Base-by-base conservation (phyloP, 2,797 vertebrate species). In the Gallirallus australis region DNA sequence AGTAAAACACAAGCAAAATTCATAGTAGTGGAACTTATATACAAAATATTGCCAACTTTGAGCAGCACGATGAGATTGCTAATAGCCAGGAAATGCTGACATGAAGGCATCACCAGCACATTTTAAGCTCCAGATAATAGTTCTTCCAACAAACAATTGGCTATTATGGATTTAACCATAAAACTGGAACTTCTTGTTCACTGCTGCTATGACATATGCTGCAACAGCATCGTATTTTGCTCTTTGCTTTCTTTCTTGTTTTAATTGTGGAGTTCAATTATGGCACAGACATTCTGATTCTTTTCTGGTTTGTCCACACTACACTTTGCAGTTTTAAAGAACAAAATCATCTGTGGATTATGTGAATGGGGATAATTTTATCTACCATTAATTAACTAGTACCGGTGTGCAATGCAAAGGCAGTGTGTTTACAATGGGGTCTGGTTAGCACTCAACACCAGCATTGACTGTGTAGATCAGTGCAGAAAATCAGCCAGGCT, bases 1-100 rank as follows among this genome's bases (percentile, higher is more conserved):
- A 88, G 64, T 80, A 85, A 92, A 96, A 89, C 68, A 92, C 81
- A 71, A 59, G 57, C 31, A 85, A 90, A 95, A 50, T 21, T 69
- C 61, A 59, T 47, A 68, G 71, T 40, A 71, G 60, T 6, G 4
- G 83, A 90, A 85, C 88, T 82, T 80, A 80, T 90, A 89, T 65
- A 37, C 50, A 91, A 94, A 86, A 94, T 79, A 93, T 64, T 86
- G 31, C 85, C 45, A 84, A 53, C 33, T 92, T 85, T 25, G 42
- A 79, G 31, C 53, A 57, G 33, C 86, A 86, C 42, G 84, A 64
- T 84, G 40, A 90, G 90, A 89, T 87, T 1, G 1, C 50, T 94
- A 89, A 42, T 47, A 59, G 39, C 50, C 73, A 89, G 37, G 75
- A 93, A 93, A 89, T 11, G n/a, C 57, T 71, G 57, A 56, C 39